Evolutionary conservation across 37 sponge, comb jelly and placozoan genomes (phyloP).

Genomic region (Aphrocallistes beatrix): DNA sequence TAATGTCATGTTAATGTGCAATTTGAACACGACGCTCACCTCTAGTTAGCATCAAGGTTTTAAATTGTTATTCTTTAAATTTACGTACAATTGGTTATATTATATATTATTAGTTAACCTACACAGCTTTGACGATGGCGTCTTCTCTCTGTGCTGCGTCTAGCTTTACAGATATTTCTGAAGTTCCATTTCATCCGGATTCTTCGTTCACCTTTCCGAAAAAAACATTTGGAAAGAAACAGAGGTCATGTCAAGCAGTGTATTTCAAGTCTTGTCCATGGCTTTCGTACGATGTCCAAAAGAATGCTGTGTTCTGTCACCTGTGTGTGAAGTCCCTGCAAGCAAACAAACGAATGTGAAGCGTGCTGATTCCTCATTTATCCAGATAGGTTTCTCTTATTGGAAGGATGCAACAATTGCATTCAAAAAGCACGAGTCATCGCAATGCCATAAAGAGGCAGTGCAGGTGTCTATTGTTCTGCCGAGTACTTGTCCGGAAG

Average conservation of each 20-base stretch:
- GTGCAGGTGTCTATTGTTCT: conserved; percentile 28
- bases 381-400: conserved; percentile 44
- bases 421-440: conserved; percentile 50
- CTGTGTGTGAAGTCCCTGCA: background rate
- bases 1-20: too few relatives aligned
- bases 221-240: background rate
- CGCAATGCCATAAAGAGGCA: conserved; percentile 59
- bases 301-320: background rate
- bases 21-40: too few relatives aligned
- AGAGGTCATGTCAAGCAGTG: background rate
- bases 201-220: background rate
- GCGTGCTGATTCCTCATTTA: conserved; percentile 44
- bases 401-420: conserved; percentile 59
- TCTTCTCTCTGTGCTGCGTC: background rate
- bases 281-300: background rate
- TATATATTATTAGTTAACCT: too few relatives aligned
- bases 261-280: conserved; percentile 1
- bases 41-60: too few relatives aligned
- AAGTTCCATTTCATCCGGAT: background rate
- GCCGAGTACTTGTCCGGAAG: conserved; percentile 27
- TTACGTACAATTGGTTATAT: too few relatives aligned
- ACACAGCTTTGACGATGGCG: too few relatives aligned
- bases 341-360: conserved; percentile 17
- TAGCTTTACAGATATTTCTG: background rate
- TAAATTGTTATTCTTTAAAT: too few relatives aligned